Base-by-base conservation (phyloP, 1,140 invertebrate genomes). In the Pomacea maculata region DNA sequence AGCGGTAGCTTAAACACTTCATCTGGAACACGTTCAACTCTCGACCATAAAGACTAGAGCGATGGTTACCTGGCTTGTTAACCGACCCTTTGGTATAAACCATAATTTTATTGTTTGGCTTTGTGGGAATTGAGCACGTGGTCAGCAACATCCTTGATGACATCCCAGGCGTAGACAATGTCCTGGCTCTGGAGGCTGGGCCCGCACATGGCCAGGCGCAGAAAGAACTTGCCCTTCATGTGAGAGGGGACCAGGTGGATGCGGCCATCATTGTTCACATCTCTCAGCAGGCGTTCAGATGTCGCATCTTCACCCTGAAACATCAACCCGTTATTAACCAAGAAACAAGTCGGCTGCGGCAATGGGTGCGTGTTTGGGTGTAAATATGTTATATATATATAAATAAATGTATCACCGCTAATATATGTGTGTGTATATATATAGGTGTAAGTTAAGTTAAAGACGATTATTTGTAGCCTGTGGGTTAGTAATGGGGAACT, bases 201-300 rank as follows among this genome's bases (percentile, higher is more conserved):
- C 65, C 95, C 95, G 89, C 96, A 97, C 0, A 99, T 91, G 0
- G 94, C 95, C 86, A 98, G 96, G 78, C 98, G 93, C 14, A 98
- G 93, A 21, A 98, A 94, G 82, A 95, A 94, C 25, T 79, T 88
- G 21, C 82, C 86, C 55, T 87, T 86, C 10, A 89, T 81, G 61
- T 92, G 94, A 0, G 95, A 95, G 4, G 96, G 94, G 0, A 97
- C 94, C 86, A 98, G 92, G 88, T 97, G 98, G 68, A 99, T 94
- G 82, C 95, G 93, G 85, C 95, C 95, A 79, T 95, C 94, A 19
- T 94, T 93, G 84, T 95, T 96, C 61, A 99, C 91, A 81, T 93
- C 93, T 75, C 95, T 94, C 29, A 97, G 90, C 8, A 99, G 91
- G 80, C 93, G 91, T 86, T 96, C 94, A 0, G 95, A 98, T 1